phyloP scores from a whole-genome alignment of 35 echinoderm and acorn worm genomes.

The Apostichopus californicus region DNA sequence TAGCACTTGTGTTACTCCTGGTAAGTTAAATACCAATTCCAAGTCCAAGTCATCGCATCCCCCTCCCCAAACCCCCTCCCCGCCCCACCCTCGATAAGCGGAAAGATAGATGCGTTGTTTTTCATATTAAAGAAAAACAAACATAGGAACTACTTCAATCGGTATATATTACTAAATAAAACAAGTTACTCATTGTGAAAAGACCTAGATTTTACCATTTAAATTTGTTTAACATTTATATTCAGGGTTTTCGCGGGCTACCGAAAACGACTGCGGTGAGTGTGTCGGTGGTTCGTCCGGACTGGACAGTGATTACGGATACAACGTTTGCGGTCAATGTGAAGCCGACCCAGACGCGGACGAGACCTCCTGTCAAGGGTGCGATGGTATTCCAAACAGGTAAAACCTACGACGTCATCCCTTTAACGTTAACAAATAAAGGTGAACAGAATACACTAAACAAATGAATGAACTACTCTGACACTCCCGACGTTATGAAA shows the following conservation, averaged over 20 bases:
- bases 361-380: constrained; percentile 75
- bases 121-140: background rate
- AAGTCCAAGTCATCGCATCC: background rate
- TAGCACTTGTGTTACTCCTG: constrained; percentile 68
- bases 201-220: too few species aligned
- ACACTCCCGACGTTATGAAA: too few species aligned
- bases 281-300: constrained; percentile 81
- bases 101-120: too few species aligned
- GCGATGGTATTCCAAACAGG: constrained; percentile 86
- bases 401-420: background rate
- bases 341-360: constrained; percentile 63
- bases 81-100: too few species aligned
- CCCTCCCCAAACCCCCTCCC: too few species aligned
- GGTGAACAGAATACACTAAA: too few species aligned
- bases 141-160: background rate
- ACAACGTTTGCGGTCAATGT: constrained; percentile 85
- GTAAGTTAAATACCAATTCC: constrained; percentile 8
- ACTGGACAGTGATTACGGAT: constrained; percentile 34
- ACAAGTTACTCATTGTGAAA: too few species aligned
- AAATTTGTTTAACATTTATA: background rate
- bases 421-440: too few species aligned
- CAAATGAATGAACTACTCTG: too few species aligned
- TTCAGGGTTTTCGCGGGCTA: constrained; percentile 62
- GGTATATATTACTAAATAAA: too few species aligned
- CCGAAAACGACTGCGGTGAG: constrained; percentile 74